Percentiles rank a stretch among this genome's conserved stretches.
phyloP scores from a whole-genome alignment of 2,113 vertebrate species.

The Malaclemys terrapin region DNA sequence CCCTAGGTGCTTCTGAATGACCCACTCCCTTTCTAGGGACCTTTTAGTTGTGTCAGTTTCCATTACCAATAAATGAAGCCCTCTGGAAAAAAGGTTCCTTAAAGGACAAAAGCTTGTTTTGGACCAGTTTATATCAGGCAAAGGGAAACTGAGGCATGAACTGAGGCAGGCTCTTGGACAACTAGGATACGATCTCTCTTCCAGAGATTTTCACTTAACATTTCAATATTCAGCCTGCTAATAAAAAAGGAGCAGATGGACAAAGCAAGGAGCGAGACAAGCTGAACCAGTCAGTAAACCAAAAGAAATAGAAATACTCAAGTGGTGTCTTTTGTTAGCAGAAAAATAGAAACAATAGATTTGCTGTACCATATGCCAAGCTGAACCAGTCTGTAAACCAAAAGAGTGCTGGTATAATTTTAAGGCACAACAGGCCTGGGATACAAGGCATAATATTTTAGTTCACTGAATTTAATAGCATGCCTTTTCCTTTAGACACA shows the following conservation, averaged over 20 bases:
- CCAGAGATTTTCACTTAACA: background rate
- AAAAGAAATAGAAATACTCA: background rate
- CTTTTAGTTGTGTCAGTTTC: background rate
- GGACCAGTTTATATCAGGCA: background rate
- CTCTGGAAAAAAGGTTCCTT: background rate
- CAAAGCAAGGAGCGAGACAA: background rate
- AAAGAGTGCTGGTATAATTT: background rate
- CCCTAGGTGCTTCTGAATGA: too few species aligned
- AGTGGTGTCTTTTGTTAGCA: fast-evolving
- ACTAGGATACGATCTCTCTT: background rate
- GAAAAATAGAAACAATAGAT: fast-evolving
- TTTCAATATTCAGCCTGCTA: background rate
- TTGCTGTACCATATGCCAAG: fast-evolving
- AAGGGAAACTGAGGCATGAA: background rate
- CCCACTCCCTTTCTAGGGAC: background rate
- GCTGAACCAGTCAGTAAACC: background rate
- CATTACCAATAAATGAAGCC: background rate
- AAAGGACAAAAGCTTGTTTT: background rate
- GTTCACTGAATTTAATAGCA: background rate
- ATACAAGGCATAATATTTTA: background rate
- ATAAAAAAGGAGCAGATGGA: background rate
- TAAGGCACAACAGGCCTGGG: background rate
- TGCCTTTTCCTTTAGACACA: background rate
- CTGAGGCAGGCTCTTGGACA: background rate
- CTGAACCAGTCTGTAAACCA: background rate